phyloP scores from a whole-genome alignment of 2,113 vertebrate genomes.

The Corythaixoides concolor region DNA sequence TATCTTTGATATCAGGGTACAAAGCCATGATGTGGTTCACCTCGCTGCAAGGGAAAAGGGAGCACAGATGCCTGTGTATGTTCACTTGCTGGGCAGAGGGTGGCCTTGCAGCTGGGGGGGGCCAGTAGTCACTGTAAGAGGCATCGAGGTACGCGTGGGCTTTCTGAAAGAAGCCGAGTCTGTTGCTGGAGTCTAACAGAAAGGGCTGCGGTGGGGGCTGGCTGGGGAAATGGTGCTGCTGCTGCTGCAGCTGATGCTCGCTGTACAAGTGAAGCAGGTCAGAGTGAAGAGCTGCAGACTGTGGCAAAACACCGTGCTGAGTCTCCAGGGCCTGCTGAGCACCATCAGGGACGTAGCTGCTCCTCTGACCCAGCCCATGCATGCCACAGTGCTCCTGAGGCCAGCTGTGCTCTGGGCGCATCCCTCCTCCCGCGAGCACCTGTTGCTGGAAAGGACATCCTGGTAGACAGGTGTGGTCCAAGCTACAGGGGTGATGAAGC shows the following conservation, averaged over 20 bases:
- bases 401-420: not conserved
- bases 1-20: constrained; percentile 61
- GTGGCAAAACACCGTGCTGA: not conserved
- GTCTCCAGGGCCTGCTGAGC: not conserved
- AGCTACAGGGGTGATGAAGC: not conserved
- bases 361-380: accelerated
- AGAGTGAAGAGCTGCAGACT: accelerated
- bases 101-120: not conserved
- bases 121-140: not conserved
- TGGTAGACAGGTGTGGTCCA: not conserved
- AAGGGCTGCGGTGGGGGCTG: not conserved
- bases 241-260: not conserved
- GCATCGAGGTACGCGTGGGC: accelerated
- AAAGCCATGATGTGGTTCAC: constrained; percentile 67
- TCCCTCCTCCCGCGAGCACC: accelerated
- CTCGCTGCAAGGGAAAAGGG: constrained; percentile 64
- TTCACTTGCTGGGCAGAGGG: not conserved
- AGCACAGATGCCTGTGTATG: constrained; percentile 32
- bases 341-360: accelerated
- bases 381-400: accelerated
- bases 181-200: not conserved
- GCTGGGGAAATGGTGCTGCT: not conserved
- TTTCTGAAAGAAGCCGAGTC: not conserved
- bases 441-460: not conserved
- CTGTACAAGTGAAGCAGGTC: not conserved